Percentiles rank a stretch among this genome's conserved stretches.
Conservation (phyloP, 2,888 invertebrate genomes). For the Leptopterna dolabrata region DNA sequence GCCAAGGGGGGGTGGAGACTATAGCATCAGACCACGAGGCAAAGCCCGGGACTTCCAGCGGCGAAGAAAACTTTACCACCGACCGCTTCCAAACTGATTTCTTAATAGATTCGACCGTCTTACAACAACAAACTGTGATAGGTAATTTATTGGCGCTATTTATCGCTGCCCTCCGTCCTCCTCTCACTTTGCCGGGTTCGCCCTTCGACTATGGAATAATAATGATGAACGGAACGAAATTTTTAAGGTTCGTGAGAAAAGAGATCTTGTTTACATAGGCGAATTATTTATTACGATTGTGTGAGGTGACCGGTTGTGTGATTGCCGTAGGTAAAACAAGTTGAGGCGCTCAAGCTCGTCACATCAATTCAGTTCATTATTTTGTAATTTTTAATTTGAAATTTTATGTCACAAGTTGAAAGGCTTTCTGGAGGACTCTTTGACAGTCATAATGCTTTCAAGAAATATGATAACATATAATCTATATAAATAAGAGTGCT, state of each 20-base stretch:
- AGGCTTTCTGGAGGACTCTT: too few relatives aligned
- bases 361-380: not conserved
- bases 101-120: conserved; percentile 44
- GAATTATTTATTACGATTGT: not conserved
- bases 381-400: not conserved
- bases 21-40: not conserved
- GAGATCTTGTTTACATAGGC: not conserved
- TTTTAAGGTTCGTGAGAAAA: not conserved
- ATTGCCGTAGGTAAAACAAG: not conserved
- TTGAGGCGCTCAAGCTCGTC: not conserved
- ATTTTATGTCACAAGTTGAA: too few relatives aligned
- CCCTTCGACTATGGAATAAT: not conserved
- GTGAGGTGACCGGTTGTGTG: too few relatives aligned
- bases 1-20: not conserved
- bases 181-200: not conserved
- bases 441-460: too few relatives aligned
- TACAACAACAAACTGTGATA: conserved; percentile 33
- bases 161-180: conserved; percentile 25
- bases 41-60: conserved; percentile 14
- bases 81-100: conserved; percentile 43
- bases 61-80: conserved; percentile 47
- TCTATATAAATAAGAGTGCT: too few relatives aligned
- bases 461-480: too few relatives aligned
- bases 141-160: conserved; percentile 40
- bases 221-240: not conserved